phyloP scores from a whole-genome alignment of 2,888 invertebrate genomes.

The Hofmannophila pseudospretella region DNA sequence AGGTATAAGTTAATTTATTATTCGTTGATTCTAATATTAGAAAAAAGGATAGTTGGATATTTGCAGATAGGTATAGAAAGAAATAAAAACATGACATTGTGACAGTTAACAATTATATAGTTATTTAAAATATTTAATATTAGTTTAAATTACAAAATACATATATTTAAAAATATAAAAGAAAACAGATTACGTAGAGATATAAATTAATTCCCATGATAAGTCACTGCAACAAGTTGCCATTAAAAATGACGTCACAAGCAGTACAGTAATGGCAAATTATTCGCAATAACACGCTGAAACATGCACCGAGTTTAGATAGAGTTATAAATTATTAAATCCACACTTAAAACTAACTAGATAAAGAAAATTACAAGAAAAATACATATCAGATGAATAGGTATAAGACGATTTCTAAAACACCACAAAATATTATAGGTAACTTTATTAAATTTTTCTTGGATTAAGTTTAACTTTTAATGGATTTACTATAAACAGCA shows the following conservation, averaged over 20 bases:
- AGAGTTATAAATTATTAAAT: background rate
- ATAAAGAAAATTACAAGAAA: too few species aligned
- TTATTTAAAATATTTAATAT: constrained; percentile 9
- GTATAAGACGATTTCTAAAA: too few species aligned
- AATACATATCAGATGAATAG: too few species aligned
- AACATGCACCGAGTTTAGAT: constrained; percentile 33
- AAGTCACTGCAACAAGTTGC: constrained; percentile 68
- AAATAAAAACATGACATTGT: background rate
- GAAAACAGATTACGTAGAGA: background rate
- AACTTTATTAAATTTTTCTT: too few species aligned
- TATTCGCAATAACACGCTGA: constrained; percentile 57
- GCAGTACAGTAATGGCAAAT: constrained; percentile 52
- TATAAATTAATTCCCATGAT: constrained; percentile 41
- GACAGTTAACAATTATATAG: constrained; percentile 8
- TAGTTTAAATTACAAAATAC: constrained; percentile 4
- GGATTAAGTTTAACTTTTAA: too few species aligned
- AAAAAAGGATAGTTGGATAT: too few species aligned
- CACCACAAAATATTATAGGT: too few species aligned
- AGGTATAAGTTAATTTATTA: too few species aligned
- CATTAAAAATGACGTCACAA: constrained; percentile 37
- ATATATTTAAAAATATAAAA: background rate
- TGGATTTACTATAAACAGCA: too few species aligned
- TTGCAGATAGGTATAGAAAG: too few species aligned
- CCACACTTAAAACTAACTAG: background rate
- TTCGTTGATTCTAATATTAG: too few species aligned